Evolutionary conservation across 2,797 vertebrate species (phyloP), one percentile per base, ranked within the genome.

Genomic region (Brachyrhaphis roseni): DNA sequence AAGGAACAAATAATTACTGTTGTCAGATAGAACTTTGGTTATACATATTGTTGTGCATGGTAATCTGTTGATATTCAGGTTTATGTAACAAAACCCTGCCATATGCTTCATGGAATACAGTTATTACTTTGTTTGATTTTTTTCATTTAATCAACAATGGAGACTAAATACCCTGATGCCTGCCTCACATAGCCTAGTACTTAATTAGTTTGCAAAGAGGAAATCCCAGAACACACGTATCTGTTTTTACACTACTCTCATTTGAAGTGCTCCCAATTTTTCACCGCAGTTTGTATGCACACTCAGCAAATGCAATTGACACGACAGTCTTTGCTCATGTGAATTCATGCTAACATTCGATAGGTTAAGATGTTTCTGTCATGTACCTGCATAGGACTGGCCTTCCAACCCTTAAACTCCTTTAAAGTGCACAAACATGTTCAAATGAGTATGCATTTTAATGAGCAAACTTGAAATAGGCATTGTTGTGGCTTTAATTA

Each of bases 1-100:
- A 62, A 83, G 80, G 80, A 78, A 79, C 72, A 75, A 59, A 57
- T 43, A 43, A 86, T 86, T 80, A 78, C 62, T 77, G 68, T 62
- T 80, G 74, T 59, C 83, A 82, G 75, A 84, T 84, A 84, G 77
- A 76, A 51, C 31, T 70, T 66, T 43, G 77, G 76, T 77, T 70
- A 85, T 72, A 76, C n/a, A 34, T 46, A 83, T 26, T 74, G 78
- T 72, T 80, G 43, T 78, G 31, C 15, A 62, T 34, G 23, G 43
- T 75, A 77, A 77, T 82, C 70, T 80, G 74, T 28, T 74, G 59
- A 66, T 57, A 78, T 82, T n/a, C 59, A 51, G 12, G 28, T 18
- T 31, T 55, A n/a, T 77, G 75, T 77, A 7, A 62, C 39, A n/a
- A 76, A 75, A 51, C 34, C 15, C 2, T 73, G 43, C 34, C 70